Conservation (phyloP, 2,888 invertebrate genomes). For the Campopleginae sp. region DNA sequence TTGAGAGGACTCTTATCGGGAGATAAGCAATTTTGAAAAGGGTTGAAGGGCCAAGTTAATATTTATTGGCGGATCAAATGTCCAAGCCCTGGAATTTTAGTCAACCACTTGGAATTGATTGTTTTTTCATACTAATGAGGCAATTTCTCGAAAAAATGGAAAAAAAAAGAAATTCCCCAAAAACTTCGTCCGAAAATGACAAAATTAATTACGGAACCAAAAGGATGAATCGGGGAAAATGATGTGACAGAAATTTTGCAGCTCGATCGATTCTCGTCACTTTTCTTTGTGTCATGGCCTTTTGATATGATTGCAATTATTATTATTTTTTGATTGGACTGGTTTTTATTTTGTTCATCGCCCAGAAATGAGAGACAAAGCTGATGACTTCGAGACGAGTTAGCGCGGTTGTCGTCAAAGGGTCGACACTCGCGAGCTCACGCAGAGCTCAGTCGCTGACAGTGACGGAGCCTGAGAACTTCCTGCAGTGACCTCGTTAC, state of each 20-base stretch:
- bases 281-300: too few species aligned
- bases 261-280: not conserved
- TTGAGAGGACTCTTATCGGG: constrained; percentile 1
- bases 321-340: not conserved
- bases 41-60: not conserved
- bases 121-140: not conserved
- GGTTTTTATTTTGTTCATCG: constrained; percentile 31
- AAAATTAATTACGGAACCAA: too few species aligned
- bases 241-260: not conserved
- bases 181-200: not conserved
- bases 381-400: not conserved
- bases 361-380: constrained; percentile 2
- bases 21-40: constrained; percentile 7
- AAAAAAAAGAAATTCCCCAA: too few species aligned
- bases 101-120: not conserved
- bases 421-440: not conserved
- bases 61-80: not conserved
- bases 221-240: not conserved
- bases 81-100: not conserved
- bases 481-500: constrained; percentile 2
- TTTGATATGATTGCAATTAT: not conserved
- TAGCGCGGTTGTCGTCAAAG: constrained; percentile 22
- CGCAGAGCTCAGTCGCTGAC: constrained; percentile 35
- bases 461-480: constrained; percentile 48
- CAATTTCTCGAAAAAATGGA: not conserved